phyloP scores from a whole-genome alignment of 2,797 vertebrate genomes.

The Tenualosa thibaudeaui region DNA sequence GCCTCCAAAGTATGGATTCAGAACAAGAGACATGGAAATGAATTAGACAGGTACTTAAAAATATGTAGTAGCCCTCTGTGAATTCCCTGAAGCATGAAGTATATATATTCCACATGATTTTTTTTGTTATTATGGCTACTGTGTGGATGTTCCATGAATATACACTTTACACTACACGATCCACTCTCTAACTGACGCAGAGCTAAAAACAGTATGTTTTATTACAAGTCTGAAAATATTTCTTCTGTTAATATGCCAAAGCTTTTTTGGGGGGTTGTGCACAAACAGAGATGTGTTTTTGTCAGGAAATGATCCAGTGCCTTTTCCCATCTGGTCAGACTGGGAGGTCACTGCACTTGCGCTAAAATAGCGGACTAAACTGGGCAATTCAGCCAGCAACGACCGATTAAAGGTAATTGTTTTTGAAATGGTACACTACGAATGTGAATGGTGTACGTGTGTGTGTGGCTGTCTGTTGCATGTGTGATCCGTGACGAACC shows the following conservation, averaged over 20 bases:
- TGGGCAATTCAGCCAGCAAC: constrained; percentile 42
- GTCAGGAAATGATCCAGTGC: constrained; percentile 19
- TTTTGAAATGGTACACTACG: constrained; percentile 29
- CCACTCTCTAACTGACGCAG: background rate
- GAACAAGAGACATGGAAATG: background rate
- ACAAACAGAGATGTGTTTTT: constrained; percentile 6
- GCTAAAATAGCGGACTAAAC: constrained; percentile 46
- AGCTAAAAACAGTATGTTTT: background rate
- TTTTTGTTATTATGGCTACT: background rate
- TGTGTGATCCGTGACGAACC: background rate
- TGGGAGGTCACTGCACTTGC: constrained; percentile 41
- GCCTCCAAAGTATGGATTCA: no score
- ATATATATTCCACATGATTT: background rate
- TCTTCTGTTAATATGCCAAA: background rate
- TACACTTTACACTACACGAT: background rate
- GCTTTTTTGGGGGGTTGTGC: background rate
- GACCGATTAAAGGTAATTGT: constrained; percentile 38
- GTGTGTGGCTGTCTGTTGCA: background rate
- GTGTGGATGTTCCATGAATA: background rate
- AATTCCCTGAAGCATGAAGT: background rate
- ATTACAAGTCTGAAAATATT: background rate
- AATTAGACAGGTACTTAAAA: background rate
- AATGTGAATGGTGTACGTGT: background rate
- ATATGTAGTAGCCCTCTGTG: background rate
- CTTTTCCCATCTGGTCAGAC: constrained; percentile 36